Evolutionary conservation across 2,797 vertebrate genomes (phyloP).

Genomic region (Tympanoctomys barrerae): DNA sequence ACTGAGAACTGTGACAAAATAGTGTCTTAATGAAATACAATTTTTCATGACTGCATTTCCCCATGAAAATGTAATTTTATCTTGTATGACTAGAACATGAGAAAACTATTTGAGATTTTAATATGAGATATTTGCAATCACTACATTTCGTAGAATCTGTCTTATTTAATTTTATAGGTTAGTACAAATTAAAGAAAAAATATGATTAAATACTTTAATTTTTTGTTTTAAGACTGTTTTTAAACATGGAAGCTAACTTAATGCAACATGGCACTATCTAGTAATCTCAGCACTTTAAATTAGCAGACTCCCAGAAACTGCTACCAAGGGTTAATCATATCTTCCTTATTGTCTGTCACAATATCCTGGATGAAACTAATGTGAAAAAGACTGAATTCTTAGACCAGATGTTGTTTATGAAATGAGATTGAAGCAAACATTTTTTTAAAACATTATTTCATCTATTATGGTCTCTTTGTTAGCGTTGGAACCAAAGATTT

Average conservation of each 20-base stretch:
- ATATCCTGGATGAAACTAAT: not conserved
- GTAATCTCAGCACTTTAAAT: not conserved
- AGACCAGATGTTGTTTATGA: not conserved
- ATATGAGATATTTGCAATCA: not conserved
- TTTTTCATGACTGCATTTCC: not conserved
- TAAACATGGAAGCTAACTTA: not conserved
- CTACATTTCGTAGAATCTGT: not conserved
- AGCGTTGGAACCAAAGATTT: not conserved
- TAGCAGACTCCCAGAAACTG: not conserved
- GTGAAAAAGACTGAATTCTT: not conserved
- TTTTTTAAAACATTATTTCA: not conserved
- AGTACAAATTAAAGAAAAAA: not conserved
- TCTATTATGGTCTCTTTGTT: not conserved
- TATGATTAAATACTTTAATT: not conserved
- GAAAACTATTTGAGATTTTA: not conserved
- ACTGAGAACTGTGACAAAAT: not conserved
- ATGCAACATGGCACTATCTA: not conserved
- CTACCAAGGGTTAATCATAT: not conserved
- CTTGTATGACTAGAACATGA: not conserved
- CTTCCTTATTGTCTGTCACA: not conserved
- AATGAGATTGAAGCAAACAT: not conserved
- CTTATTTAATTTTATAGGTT: conserved; percentile 15
- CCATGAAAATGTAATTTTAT: not conserved
- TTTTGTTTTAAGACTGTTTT: not conserved
- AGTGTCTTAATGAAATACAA: not conserved